Evolutionary conservation across 1,140 invertebrate species (phyloP), one percentile per base, ranked within the genome.

Genomic region (Heliconius melpomene): DNA sequence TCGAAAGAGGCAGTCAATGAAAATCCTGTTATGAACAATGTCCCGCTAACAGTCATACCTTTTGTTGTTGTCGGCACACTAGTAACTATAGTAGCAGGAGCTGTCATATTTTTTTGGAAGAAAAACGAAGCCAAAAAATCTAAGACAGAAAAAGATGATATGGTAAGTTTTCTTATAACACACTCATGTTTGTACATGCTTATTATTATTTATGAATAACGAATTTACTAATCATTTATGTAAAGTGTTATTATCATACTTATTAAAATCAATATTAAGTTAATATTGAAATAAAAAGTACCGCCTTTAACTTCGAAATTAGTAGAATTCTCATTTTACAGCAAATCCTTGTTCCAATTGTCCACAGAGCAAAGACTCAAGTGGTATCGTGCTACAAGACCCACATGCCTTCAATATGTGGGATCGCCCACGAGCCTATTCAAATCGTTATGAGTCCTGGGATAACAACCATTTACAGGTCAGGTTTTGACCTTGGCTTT

Each of bases 381-480:
- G 88, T 87, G 92, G 91, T 66, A 93, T 94, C 82, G 91, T 93
- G 71, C 89, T 94, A 52, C 91, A 93, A 89, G 93, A 94, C 76
- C 85, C 91, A 52, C 76, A 77, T 72, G 87, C 91, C n/a, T 74
- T 90, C 81, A 91, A 92, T 86, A 77, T 91, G 85, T 98, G 97
- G 97, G 95, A 96, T 77, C 96, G 97, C 23, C 97, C 97, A 8
- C 95, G 96, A 83, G 97, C 97, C 23, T 96, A 96, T 83, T 96
- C 95, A 82, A 98, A 98, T 95, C 95, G 97, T 82, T 98, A 98
- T 89, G 97, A 98, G 79, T 96, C 96, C 50, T 98, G 97, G 97
- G 97, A 97, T 84, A 95, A 95, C 87, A 93, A 94, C 84, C 94
- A 95, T 85, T 92, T 94, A 72, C 95, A 96, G 92, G 93, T 95